These are phyloP conservation scores for Ectropis crepuscularia DNA, from an alignment of 2,888 invertebrate species.

Conservation along the genomic window DNA sequence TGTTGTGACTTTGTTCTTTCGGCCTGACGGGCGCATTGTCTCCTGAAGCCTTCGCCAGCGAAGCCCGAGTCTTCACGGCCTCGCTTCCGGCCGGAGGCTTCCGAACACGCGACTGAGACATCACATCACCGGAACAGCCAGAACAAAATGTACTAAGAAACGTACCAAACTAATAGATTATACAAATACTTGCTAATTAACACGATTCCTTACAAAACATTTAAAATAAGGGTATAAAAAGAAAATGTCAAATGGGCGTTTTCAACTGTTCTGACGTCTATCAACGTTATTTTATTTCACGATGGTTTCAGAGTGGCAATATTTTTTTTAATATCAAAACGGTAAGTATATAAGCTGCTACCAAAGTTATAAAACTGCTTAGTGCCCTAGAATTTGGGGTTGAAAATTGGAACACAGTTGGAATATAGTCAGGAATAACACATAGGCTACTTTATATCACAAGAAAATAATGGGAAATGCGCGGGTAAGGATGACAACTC, in stretches of 20 bases:
- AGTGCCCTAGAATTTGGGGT: too few relatives aligned
- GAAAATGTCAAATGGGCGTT: constrained; percentile 51
- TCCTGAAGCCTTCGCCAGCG: constrained; percentile 44
- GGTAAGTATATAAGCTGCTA: neutral
- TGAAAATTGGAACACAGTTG: too few relatives aligned
- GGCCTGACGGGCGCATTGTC: constrained; percentile 40
- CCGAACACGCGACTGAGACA: constrained; percentile 56
- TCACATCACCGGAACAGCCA: constrained; percentile 42
- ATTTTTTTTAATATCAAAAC: constrained; percentile 16
- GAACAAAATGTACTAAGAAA: constrained; percentile 35
- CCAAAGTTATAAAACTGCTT: too few relatives aligned
- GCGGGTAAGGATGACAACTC: too few relatives aligned
- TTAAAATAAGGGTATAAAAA: constrained; percentile 58
- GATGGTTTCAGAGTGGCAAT: constrained; percentile 22
- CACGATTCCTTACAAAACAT: constrained; percentile 50
- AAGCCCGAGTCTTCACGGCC: constrained; percentile 29
- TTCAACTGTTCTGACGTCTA: constrained; percentile 56
- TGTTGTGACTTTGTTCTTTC: constrained; percentile 45
- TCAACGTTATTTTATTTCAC: constrained; percentile 32
- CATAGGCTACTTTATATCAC: too few relatives aligned
- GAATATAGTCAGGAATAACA: too few relatives aligned
- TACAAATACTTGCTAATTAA: constrained; percentile 17
- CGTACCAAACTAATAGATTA: neutral
- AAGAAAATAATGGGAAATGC: too few relatives aligned
- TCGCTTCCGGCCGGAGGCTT: constrained; percentile 44